Percentiles rank a stretch among this genome's conserved stretches.
These are phyloP conservation scores for Drosophila merina DNA, from an alignment of 2,888 invertebrate genomes.

Conservation along the genomic window DNA sequence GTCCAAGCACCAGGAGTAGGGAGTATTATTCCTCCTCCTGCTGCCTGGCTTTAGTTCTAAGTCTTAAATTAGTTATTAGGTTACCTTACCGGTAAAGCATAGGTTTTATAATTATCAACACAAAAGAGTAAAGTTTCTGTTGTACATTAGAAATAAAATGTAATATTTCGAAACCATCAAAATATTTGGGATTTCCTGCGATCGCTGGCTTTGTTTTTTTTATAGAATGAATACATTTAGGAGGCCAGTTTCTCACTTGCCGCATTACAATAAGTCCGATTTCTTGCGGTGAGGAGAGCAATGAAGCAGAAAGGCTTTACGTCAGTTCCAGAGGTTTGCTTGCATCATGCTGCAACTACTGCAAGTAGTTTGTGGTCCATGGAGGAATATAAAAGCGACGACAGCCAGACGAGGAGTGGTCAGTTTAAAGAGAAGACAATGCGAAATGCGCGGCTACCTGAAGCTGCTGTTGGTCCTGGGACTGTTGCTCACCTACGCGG, in stretches of 20 bases:
- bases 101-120: slow-evolving; percentile 26
- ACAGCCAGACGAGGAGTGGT: neutral
- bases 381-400: slow-evolving; percentile 55
- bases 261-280: slow-evolving; percentile 18
- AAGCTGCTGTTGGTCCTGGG: slow-evolving; percentile 75
- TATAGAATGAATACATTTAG: neutral
- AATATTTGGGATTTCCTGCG: neutral
- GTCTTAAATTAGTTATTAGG: slow-evolving; percentile 34
- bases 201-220: no score
- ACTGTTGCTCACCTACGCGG: slow-evolving; percentile 68
- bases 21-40: neutral
- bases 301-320: slow-evolving; percentile 56
- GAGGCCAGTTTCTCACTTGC: slow-evolving; percentile 48
- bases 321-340: slow-evolving; percentile 36
- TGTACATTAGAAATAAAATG: slow-evolving; percentile 70
- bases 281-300: slow-evolving; percentile 16
- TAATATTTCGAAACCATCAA: slow-evolving; percentile 40
- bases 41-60: slow-evolving; percentile 27
- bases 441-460: slow-evolving; percentile 66
- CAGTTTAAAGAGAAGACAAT: slow-evolving; percentile 43
- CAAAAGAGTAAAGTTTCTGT: slow-evolving; percentile 39
- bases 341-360: slow-evolving; percentile 53
- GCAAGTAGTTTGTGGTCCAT: slow-evolving; percentile 60
- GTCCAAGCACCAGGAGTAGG: slow-evolving; percentile 43
- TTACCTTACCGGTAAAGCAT: slow-evolving; percentile 42